Base-by-base conservation (phyloP, 92 coral and sea anemone genomes). In the Epizoanthus rinbou region DNA sequence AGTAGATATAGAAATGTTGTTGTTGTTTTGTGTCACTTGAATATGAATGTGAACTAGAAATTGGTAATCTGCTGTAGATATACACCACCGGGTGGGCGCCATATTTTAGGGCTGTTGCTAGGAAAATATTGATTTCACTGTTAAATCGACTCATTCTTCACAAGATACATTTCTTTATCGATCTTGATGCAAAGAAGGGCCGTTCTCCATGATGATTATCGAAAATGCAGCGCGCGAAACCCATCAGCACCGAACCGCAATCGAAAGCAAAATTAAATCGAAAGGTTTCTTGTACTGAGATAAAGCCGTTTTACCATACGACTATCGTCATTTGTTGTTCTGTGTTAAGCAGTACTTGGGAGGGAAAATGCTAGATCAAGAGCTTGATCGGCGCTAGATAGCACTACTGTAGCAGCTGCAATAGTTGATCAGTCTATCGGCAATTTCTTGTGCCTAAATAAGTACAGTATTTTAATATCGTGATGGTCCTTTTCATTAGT, bases 1-100 rank as follows among this genome's bases (percentile, higher is more conserved):
- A 94, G 99, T 81, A 5, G 24, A 67, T 68, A 24, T 37, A 65
- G 67, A 75, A 47, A 35, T 59, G 39, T 43, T 85, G 73, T 76
- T 74, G 83, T 63, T 76, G 33, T 39, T 13, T 35, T 64, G 54
- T 16, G 57, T 62, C 71, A 76, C 78, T 59, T 73, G 64, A 35
- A 21, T 11, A 52, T 6, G 28, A 37, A 21, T 11, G 63, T 6
- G 28, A 37, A 63, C 62, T 23, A 80, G 83, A 37, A 76, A 39
- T 76, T 70, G 9, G 14, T 43, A 15, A 78, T 65, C 57, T 59
- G 39, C 57, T 21, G 71, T 39, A 37, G 43, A 37, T 37, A 6
- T 37, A 35, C 31, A 33, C 35, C 82, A 62, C 66, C 59, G 82
- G 82, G 17, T 62, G 70, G 70, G 71, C 82, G 82, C 82, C 71